Percentiles rank a stretch among this genome's conserved stretches.
Evolutionary conservation across 1,140 invertebrate genomes (phyloP).

Genomic region (Bemisia tabaci): DNA sequence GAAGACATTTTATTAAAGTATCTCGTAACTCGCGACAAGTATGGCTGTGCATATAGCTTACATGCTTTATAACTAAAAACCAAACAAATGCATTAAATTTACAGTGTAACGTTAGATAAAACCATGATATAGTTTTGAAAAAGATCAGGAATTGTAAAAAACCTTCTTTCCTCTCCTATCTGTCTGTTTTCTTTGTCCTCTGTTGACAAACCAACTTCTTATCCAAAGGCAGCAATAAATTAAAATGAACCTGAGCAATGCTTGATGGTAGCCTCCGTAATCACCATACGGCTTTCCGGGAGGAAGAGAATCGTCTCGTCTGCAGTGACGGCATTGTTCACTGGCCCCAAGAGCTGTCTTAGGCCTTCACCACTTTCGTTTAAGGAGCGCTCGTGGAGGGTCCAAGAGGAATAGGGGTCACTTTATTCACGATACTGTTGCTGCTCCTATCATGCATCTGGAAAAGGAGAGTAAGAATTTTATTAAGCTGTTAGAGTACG

Average conservation of each 20-base stretch:
- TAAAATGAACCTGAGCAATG: background rate
- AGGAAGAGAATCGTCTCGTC: constrained; percentile 29
- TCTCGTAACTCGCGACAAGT: too few relatives aligned
- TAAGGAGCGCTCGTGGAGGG: constrained; percentile 18
- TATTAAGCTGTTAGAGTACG: too few relatives aligned
- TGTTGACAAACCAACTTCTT: too few relatives aligned
- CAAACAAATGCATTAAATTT: too few relatives aligned
- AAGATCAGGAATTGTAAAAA: background rate
- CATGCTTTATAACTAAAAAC: too few relatives aligned
- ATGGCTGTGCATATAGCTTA: too few relatives aligned
- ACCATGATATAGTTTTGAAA: background rate
- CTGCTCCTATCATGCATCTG: background rate
- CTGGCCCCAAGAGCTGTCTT: constrained; percentile 12
- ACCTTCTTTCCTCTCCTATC: background rate
- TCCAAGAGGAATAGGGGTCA: constrained; percentile 23
- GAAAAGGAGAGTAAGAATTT: too few relatives aligned
- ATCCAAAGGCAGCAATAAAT: too few relatives aligned
- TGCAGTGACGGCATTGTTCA: constrained; percentile 31
- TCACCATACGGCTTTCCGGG: background rate
- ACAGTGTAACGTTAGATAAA: background rate
- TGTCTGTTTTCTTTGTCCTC: background rate
- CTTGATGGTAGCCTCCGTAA: background rate
- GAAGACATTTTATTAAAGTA: too few relatives aligned
- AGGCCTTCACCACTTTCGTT: constrained; percentile 6
- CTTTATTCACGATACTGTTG: constrained; percentile 12